Evolutionary conservation across 2,888 invertebrate genomes (phyloP).

Genomic region (Lacanobia oleracea): DNA sequence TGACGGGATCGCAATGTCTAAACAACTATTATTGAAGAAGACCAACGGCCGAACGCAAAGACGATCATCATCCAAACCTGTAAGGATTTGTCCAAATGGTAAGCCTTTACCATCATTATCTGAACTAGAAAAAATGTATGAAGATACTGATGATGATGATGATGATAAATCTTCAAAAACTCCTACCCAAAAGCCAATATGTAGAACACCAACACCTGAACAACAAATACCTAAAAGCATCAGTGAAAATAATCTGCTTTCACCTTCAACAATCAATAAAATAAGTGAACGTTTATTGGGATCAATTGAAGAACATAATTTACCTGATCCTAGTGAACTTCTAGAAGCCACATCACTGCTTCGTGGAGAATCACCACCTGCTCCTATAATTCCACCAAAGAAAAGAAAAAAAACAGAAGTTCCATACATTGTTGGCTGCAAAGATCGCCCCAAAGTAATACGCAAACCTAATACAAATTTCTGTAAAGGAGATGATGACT

Average conservation of each 20-base stretch:
- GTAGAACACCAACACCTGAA: slow-evolving; percentile 23
- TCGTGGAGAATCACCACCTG: slow-evolving; percentile 10
- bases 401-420: slow-evolving; percentile 66
- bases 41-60: slow-evolving; percentile 11
- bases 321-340: slow-evolving; percentile 50
- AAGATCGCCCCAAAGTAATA: slow-evolving; percentile 59
- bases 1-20: slow-evolving; percentile 55
- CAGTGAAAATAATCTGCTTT: slow-evolving; percentile 20
- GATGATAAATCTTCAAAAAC: slow-evolving; percentile 19
- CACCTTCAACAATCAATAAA: slow-evolving; percentile 40
- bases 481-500: slow-evolving; percentile 65
- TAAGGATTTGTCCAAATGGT: slow-evolving; percentile 65
- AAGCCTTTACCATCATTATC: slow-evolving; percentile 72
- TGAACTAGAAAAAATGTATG: slow-evolving; percentile 73
- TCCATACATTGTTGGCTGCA: slow-evolving; percentile 73
- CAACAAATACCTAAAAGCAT: neutral
- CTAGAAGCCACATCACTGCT: slow-evolving; percentile 34
- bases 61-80: slow-evolving; percentile 13
- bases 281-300: slow-evolving; percentile 46
- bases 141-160: slow-evolving; percentile 69
- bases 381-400: slow-evolving; percentile 66
- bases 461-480: slow-evolving; percentile 55
- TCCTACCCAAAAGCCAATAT: neutral
- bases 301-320: slow-evolving; percentile 33
- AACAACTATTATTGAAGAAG: slow-evolving; percentile 53